phyloP scores from a whole-genome alignment of 2,888 invertebrate species.

The Tinea semifulvella region DNA sequence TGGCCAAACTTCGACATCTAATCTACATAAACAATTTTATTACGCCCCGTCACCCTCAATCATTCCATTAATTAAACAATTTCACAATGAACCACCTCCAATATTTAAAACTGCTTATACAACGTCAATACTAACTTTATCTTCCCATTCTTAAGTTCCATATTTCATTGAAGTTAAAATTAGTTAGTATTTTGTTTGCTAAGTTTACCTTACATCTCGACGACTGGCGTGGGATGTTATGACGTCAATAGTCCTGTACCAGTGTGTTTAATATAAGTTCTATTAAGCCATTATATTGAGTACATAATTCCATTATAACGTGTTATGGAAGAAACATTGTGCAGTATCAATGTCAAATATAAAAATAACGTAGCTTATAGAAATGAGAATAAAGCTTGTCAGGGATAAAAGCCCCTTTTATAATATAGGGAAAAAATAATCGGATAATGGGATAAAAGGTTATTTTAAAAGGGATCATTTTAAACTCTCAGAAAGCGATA shows the following conservation, averaged over 20 bases:
- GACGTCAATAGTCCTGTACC: constrained; percentile 7
- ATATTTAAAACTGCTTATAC: not conserved
- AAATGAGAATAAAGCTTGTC: constrained; percentile 1
- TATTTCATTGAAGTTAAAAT: not conserved
- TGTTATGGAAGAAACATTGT: too few relatives aligned
- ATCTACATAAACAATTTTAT: constrained; percentile 8
- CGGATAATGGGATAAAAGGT: constrained; percentile 2
- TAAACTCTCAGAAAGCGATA: not conserved
- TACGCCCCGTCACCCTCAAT: constrained; percentile 6
- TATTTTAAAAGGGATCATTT: not conserved
- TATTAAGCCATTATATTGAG: not conserved
- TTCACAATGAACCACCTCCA: not conserved
- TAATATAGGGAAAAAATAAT: not conserved
- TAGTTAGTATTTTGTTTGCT: not conserved
- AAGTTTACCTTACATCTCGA: not conserved
- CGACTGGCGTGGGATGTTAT: not conserved
- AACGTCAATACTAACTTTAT: not conserved
- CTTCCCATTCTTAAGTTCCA: not conserved
- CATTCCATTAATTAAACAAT: constrained; percentile 5
- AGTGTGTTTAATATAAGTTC: not conserved
- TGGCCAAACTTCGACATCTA: not conserved
- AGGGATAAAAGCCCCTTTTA: not conserved
- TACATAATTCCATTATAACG: too few relatives aligned
- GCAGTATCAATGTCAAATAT: constrained; percentile 9
- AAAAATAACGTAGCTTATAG: not conserved